Evolutionary conservation across 2,888 invertebrate species (phyloP).

Genomic region (Caenorhabditis panamensis): DNA sequence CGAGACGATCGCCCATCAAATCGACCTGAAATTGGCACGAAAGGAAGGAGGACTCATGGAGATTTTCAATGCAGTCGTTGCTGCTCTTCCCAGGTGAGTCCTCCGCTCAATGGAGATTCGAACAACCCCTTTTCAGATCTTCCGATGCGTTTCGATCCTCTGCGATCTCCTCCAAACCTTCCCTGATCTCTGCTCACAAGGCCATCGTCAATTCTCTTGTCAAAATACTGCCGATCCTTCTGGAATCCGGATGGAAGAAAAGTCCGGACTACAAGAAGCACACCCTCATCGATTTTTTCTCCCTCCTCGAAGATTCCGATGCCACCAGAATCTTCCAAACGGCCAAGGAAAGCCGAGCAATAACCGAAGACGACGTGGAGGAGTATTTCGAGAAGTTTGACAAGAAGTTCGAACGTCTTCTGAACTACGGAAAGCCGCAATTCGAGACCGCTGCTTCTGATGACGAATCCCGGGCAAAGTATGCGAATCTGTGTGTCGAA

Average conservation of each 20-base stretch:
- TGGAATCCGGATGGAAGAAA: constrained; percentile 50
- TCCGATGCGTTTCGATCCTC: constrained; percentile 34
- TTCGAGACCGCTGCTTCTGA: constrained; percentile 16
- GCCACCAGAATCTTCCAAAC: constrained; percentile 12
- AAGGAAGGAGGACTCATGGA: constrained; percentile 49
- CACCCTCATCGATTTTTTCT: constrained; percentile 34
- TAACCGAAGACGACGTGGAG: constrained; percentile 45
- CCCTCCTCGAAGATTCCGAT: constrained; percentile 22
- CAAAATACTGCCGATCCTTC: constrained; percentile 18
- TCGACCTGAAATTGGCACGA: constrained; percentile 38
- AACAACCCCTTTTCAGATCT: constrained; percentile 3
- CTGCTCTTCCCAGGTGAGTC: constrained; percentile 33
- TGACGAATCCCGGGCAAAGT: constrained; percentile 16
- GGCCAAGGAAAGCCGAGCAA: constrained; percentile 10
- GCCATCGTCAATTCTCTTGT: constrained; percentile 1
- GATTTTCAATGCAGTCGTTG: constrained; percentile 47
- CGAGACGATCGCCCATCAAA: constrained; percentile 52
- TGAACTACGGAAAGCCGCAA: constrained; percentile 40
- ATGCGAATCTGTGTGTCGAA: constrained; percentile 50
- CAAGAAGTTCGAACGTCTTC: constrained; percentile 45
- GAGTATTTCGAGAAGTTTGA: constrained; percentile 42
- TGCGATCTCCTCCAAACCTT: constrained; percentile 30
- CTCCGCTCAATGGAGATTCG: neutral
- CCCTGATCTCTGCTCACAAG: constrained; percentile 1
- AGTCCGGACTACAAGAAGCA: constrained; percentile 35